Conservation (phyloP, 2,113 vertebrate genomes). For the Aspidoscelis tigris region DNA sequence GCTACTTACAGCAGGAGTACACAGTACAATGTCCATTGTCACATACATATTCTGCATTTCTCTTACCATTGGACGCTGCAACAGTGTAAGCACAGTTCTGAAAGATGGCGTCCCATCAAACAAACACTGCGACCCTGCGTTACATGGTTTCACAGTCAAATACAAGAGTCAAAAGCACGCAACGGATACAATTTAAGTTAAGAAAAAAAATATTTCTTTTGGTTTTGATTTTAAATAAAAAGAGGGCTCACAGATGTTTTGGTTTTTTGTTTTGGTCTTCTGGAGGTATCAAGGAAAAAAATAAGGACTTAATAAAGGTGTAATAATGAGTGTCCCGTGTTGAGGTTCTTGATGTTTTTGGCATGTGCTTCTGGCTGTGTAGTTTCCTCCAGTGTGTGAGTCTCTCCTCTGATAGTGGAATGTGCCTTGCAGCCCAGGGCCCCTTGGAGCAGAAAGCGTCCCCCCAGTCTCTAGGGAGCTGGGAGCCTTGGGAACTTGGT, state of each 20-base stretch:
- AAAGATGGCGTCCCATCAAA: slow-evolving; percentile 90
- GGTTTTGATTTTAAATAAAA: not conserved
- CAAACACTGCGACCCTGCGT: slow-evolving; percentile 96
- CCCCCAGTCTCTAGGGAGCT: slow-evolving; percentile 61
- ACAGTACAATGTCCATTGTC: slow-evolving; percentile 79
- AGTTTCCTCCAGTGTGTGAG: slow-evolving; percentile 72
- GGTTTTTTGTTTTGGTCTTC: slow-evolving; percentile 61
- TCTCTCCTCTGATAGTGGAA: slow-evolving; percentile 67
- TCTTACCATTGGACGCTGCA: slow-evolving; percentile 84
- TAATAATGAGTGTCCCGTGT: slow-evolving; percentile 73
- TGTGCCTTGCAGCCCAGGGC: slow-evolving; percentile 65
- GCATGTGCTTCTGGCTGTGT: slow-evolving; percentile 77
- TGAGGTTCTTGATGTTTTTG: slow-evolving; percentile 67
- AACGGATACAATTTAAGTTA: slow-evolving; percentile 69
- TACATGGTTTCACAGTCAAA: slow-evolving; percentile 93
- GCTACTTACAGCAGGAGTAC: slow-evolving; percentile 79
- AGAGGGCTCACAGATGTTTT: slow-evolving; percentile 70
- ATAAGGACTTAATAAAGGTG: slow-evolving; percentile 65
- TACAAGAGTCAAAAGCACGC: slow-evolving; percentile 74
- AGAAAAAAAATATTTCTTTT: slow-evolving; percentile 21
- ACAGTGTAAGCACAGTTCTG: slow-evolving; percentile 90
- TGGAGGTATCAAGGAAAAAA: slow-evolving; percentile 64
- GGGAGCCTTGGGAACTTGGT: slow-evolving; percentile 67
- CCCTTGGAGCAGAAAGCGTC: slow-evolving; percentile 64
- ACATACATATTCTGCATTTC: slow-evolving; percentile 77